A percentile compares a stretch with the other conserved stretches of the same genome.
Evolutionary conservation across 2,888 invertebrate species (phyloP).

Genomic region (Cristatella mucedo): DNA sequence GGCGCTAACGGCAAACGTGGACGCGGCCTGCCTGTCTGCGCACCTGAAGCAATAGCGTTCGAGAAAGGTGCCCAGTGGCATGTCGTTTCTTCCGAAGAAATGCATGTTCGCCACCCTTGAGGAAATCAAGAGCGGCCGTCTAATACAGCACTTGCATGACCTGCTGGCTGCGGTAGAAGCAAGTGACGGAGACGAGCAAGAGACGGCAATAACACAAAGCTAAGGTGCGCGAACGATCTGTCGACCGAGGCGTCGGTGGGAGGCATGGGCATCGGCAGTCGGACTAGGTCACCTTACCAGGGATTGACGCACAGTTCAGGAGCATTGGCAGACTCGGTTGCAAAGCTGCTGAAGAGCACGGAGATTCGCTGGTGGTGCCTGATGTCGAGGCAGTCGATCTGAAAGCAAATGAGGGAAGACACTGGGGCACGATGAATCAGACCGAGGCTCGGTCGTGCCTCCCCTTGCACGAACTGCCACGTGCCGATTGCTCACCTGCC

Average conservation of each 20-base stretch:
- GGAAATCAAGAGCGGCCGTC: too few relatives aligned
- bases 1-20: too few relatives aligned
- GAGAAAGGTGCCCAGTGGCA: constrained; percentile 79
- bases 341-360: constrained; percentile 74
- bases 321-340: constrained; percentile 55
- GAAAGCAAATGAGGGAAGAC: constrained; percentile 8
- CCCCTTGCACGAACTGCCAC: too few relatives aligned
- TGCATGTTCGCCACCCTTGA: constrained; percentile 73
- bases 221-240: too few relatives aligned
- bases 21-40: constrained; percentile 10
- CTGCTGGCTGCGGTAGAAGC: too few relatives aligned
- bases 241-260: background rate
- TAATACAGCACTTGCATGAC: too few relatives aligned
- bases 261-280: background rate
- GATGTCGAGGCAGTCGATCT: constrained; percentile 37
- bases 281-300: constrained; percentile 45
- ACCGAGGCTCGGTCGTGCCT: too few relatives aligned
- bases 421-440: too few relatives aligned
- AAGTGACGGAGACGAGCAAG: too few relatives aligned
- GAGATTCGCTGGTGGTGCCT: constrained; percentile 56
- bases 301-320: constrained; percentile 79
- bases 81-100: constrained; percentile 84
- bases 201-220: too few relatives aligned
- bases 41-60: constrained; percentile 69
- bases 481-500: too few relatives aligned